Evolutionary conservation across 2,113 vertebrate genomes (phyloP).

Genomic region (Leiothrix lutea): DNA sequence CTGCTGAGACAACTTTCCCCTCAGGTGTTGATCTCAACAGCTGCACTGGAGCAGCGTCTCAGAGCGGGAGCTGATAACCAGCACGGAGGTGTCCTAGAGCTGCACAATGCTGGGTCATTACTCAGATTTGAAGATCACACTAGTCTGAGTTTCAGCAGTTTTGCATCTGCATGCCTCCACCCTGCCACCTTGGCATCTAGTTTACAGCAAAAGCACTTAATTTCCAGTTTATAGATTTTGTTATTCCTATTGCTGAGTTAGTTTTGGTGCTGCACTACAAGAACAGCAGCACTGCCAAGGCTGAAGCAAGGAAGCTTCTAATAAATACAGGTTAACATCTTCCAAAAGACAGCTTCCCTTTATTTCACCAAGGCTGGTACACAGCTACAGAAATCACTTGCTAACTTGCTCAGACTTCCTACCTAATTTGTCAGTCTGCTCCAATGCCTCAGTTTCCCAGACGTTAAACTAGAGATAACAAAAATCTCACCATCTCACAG

Average conservation of each 20-base stretch:
- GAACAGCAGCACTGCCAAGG: not conserved
- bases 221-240: not conserved
- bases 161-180: not conserved
- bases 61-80: not conserved
- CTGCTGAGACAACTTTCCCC: not conserved
- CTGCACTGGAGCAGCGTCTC: not conserved
- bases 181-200: not conserved
- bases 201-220: not conserved
- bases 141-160: not conserved
- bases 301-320: not conserved
- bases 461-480: not conserved
- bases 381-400: not conserved
- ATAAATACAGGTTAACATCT: not conserved
- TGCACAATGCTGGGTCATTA: not conserved
- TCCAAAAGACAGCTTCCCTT: not conserved
- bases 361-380: not conserved
- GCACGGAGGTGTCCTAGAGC: not conserved
- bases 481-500: not conserved
- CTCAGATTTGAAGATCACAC: not conserved
- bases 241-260: not conserved
- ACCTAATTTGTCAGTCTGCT: not conserved
- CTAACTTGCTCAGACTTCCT: not conserved
- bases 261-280: not conserved
- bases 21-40: not conserved
- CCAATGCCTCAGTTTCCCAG: not conserved